Evolutionary conservation across 2,888 invertebrate genomes (phyloP).

Genomic region (Polietes domitor): DNA sequence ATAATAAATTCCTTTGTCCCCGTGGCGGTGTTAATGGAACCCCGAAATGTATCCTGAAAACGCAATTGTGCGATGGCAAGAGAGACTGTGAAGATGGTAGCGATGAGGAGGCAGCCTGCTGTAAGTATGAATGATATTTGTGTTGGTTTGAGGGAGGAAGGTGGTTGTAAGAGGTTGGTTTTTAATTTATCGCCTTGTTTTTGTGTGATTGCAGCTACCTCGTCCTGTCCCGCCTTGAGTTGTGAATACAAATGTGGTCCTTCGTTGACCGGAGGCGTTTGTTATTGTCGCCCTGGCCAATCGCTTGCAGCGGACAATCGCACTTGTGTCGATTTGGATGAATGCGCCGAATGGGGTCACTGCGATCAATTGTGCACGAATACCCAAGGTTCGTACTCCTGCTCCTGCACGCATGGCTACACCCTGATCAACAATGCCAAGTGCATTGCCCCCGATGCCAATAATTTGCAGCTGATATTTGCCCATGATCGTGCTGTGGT

Average conservation of each 20-base stretch:
- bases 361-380: constrained; percentile 98
- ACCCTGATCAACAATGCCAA: constrained; percentile 83
- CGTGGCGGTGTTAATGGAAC: constrained; percentile 87
- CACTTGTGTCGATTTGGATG: constrained; percentile 95
- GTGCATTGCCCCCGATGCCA: constrained; percentile 85
- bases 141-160: constrained; percentile 19
- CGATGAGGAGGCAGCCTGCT: constrained; percentile 94
- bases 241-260: constrained; percentile 96
- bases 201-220: constrained; percentile 84
- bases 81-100: constrained; percentile 95
- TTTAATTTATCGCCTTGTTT: neutral
- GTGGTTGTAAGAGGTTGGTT: neutral
- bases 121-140: too few species aligned
- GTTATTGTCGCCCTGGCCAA: constrained; percentile 93
- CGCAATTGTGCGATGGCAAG: constrained; percentile 94
- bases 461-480: constrained; percentile 84
- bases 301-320: constrained; percentile 91
- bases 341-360: constrained; percentile 94
- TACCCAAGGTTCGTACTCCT: constrained; percentile 90
- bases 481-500: constrained; percentile 88
- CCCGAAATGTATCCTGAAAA: constrained; percentile 93
- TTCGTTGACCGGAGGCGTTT: constrained; percentile 93
- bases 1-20: constrained; percentile 94
- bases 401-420: constrained; percentile 92
- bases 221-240: constrained; percentile 90